Base-by-base conservation (phyloP, 37 sponge, comb jelly and placozoan species). In the Agelas oroides region DNA sequence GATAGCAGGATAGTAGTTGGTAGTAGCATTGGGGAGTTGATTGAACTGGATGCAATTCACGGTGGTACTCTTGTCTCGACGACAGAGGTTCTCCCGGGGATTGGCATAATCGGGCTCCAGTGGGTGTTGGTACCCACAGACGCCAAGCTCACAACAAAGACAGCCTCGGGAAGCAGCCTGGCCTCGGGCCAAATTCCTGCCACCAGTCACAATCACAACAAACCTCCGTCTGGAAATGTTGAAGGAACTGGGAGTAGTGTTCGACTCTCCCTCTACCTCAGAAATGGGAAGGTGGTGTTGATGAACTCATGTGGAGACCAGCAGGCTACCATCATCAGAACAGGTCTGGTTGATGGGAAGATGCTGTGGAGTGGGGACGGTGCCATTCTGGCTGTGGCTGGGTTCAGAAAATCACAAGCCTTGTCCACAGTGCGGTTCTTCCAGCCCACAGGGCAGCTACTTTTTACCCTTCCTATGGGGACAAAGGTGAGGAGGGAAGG, bases 301-400 rank as follows among this genome's bases (percentile, higher is more conserved):
- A 95, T 95, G 95, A 88, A 82, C 36, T 95, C 95, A 17, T 96
- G 96, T 70, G 93, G 93, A 1, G 96, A 96, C 59, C 96, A 92
- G 72, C 90, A 92, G n/a, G 93, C 96, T 20, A 91, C 92, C 55
- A 92, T 96, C 72, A 93, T 92, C 46, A 79, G 90, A 39, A 92
- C 96, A 12, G 96, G 93, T 0, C 64, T 96, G 21, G 70, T 93
- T 16, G 96, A 96, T 53, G 96, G 96, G 19, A 69, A 84, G 52
- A 93, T 93, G 83, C 74, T 72, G 34, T 96, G 96, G 96, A 91
- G 91, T 68, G 78, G 64, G 19, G 85, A 88, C 80, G 91, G 91
- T 0, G 53, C 85, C 35, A 77, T 96, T 36, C 85, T 96, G 53
- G 94, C 96, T 27, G 96, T 96, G 65, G 94, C 91, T 32, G 96